phyloP scores from a whole-genome alignment of 2,113 vertebrate genomes.

The Dromaius novaehollandiae region DNA sequence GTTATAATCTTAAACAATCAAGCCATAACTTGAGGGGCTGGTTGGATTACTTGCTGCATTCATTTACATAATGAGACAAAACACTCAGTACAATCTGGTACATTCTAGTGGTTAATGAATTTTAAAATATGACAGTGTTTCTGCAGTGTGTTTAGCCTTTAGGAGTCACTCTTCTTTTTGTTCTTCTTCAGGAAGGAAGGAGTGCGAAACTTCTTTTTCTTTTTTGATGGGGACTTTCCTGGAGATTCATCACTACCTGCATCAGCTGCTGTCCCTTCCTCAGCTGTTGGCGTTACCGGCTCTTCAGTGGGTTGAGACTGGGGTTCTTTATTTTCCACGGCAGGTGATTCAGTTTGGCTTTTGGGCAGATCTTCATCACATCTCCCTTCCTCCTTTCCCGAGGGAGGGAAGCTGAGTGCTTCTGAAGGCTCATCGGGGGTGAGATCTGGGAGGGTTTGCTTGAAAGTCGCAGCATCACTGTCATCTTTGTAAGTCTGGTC shows the following conservation, averaged over 20 bases:
- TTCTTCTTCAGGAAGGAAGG: conserved; percentile 99
- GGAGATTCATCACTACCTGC: conserved; percentile 93
- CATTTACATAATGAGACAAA: conserved; percentile 71
- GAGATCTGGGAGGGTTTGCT: conserved; percentile 94
- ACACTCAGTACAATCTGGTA: conserved; percentile 80
- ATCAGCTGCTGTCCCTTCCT: conserved; percentile 82
- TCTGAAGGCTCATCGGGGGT: conserved; percentile 93
- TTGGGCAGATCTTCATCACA: conserved; percentile 60
- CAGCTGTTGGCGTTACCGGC: conserved; percentile 64
- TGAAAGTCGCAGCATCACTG: conserved; percentile 90
- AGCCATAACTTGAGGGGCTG: conserved; percentile 49
- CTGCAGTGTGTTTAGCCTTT: conserved; percentile 72
- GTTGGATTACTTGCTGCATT: conserved; percentile 74
- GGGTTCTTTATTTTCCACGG: conserved; percentile 72
- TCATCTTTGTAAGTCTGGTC: conserved; percentile 85
- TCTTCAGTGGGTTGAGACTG: conserved; percentile 61
- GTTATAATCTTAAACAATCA: conserved; percentile 63
- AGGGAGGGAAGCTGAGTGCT: conserved; percentile 79
- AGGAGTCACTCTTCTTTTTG: conserved; percentile 96
- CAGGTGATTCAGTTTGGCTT: conserved; percentile 44
- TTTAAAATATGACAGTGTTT: conserved; percentile 69
- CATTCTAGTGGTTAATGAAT: conserved; percentile 86
- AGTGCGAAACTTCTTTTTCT: conserved; percentile 99
- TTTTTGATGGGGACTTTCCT: conserved; percentile 98
- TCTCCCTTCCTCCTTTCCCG: conserved; percentile 77